Evolutionary conservation across 2,797 vertebrate genomes (phyloP), one percentile per base, ranked within the genome.

Genomic region (Mormyrus hasselquistii): DNA sequence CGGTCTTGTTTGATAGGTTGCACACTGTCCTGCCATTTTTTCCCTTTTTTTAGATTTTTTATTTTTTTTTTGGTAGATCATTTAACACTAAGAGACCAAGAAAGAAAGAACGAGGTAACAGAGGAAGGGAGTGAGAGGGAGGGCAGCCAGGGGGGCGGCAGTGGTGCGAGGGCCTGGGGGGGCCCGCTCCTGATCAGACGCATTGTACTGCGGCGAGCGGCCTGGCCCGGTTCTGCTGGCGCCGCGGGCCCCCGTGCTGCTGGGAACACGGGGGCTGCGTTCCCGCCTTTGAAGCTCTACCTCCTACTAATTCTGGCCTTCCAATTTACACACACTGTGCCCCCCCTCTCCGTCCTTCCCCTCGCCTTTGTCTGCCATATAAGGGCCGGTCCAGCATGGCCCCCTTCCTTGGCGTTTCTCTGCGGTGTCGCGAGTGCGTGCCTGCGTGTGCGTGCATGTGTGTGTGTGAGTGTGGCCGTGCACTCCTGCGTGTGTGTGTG

Each of bases 291-390:
- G 96, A 96, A 96, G 96, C 96, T 96, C 96, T 96, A 96, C 96
- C 96, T 96, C 96, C 96, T 95, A 96, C 96, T 96, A 96, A 96
- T 96, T 96, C 95, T 96, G 95, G 95, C 96, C 96, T 96, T 96
- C 95, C 96, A 96, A 96, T 96, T 96, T 96, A 95, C 95, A 96
- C 95, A 96, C 95, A 94, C 95, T 94, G 94, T 94, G 94, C 94
- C 93, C 94, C 92, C 89, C 92, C 93, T 93, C 93, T 90, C 91
- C 89, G 83, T 88, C 50, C 91, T 94, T 93, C 94, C 95, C 95
- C 93, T 93, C 94, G 94, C 94, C 95, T 96, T 96, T 96, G 96
- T 96, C 96, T 96, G 90, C 96, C 96, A 95, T 96, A 96, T 96
- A 96, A 95, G 96, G 96, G 94, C 94, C 93, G 93, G 94, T 95